phyloP scores from a whole-genome alignment of 2,113 vertebrate species.

The Oophaga pumilio region DNA sequence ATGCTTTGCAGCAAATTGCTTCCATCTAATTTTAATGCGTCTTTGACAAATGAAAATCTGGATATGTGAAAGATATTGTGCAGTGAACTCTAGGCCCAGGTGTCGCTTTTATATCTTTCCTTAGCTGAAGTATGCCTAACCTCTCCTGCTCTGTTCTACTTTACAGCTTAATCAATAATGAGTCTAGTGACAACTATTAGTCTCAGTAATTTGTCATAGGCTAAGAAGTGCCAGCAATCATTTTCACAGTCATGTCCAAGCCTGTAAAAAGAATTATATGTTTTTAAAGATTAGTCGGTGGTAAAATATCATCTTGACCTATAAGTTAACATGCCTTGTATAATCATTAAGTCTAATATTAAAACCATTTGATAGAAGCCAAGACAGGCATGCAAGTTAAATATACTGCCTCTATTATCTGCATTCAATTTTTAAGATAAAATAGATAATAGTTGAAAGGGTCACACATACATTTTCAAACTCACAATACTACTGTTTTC shows the following conservation, averaged over 20 bases:
- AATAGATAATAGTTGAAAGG: too few relatives aligned
- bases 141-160: constrained; percentile 60
- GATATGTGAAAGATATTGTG: constrained; percentile 58
- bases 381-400: not conserved
- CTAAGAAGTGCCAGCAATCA: constrained; percentile 59
- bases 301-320: not conserved
- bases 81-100: constrained; percentile 55
- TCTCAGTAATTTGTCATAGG: constrained; percentile 65
- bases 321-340: not conserved
- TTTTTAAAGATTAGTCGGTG: not conserved
- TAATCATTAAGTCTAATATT: not conserved
- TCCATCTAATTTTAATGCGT: constrained; percentile 49
- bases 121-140: constrained; percentile 58
- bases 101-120: constrained; percentile 60
- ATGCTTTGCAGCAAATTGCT: constrained; percentile 16
- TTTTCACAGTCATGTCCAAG: not conserved
- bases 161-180: constrained; percentile 67
- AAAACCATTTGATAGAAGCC: not conserved
- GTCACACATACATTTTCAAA: too few relatives aligned
- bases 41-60: constrained; percentile 60
- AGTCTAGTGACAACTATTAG: constrained; percentile 65
- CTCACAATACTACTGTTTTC: too few relatives aligned
- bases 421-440: not conserved
- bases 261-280: not conserved
- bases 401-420: not conserved